phyloP scores from a whole-genome alignment of 2,797 vertebrate species.

The Myotis pilosus region DNA sequence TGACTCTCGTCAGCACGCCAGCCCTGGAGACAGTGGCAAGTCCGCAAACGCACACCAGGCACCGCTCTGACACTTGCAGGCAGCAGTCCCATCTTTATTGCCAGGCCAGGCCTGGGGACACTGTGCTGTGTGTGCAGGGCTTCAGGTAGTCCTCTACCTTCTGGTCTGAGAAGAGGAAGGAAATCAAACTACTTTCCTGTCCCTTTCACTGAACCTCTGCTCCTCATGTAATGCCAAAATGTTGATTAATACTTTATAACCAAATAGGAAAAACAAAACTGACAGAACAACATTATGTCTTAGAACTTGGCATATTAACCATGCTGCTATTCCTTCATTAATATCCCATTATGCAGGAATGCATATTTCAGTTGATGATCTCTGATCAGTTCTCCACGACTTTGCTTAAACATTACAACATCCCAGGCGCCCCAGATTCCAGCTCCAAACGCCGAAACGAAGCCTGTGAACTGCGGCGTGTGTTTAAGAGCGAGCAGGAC shows the following conservation, averaged over 20 bases:
- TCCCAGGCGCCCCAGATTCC: constrained; percentile 1
- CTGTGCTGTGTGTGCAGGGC: too few species aligned
- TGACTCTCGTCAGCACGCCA: not conserved
- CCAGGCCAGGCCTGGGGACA: not conserved
- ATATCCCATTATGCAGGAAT: not conserved
- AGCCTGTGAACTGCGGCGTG: constrained; percentile 9
- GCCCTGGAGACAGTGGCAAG: not conserved
- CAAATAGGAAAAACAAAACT: not conserved
- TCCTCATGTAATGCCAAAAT: not conserved
- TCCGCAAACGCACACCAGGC: not conserved
- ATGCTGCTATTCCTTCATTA: not conserved
- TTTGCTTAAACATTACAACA: not conserved
- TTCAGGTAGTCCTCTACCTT: not conserved
- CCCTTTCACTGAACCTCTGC: not conserved
- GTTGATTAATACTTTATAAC: not conserved
- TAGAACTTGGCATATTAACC: not conserved
- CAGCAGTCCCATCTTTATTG: not conserved
- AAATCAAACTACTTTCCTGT: not conserved
- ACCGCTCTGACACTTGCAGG: not conserved
- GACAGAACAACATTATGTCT: not conserved
- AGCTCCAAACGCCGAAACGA: not conserved
- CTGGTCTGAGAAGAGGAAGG: not conserved
- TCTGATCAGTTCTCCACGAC: not conserved
- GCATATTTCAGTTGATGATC: not conserved
- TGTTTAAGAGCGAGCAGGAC: constrained; percentile 15